A percentile compares a stretch with the other conserved stretches of the same genome.
These are phyloP conservation scores for Psephotus haematonotus DNA, from an alignment of 2,113 vertebrate genomes.

Conservation along the genomic window DNA sequence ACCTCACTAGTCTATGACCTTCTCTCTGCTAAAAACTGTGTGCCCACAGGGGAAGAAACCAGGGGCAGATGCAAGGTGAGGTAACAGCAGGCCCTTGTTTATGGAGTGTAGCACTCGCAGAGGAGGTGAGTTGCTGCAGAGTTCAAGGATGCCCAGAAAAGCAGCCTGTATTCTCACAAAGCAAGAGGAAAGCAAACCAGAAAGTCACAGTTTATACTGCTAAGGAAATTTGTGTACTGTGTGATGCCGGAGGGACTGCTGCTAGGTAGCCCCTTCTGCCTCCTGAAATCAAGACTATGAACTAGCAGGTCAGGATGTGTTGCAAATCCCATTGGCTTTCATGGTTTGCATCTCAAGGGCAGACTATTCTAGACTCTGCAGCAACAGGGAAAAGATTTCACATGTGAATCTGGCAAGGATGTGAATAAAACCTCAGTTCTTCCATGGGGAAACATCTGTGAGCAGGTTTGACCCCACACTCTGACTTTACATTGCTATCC, in stretches of 20 bases:
- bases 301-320: neutral
- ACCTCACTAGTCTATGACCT: neutral
- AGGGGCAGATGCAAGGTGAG: neutral
- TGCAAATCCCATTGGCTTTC: neutral
- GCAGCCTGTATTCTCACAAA: neutral
- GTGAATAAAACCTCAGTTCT: neutral
- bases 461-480: neutral
- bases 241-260: neutral
- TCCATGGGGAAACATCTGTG: neutral
- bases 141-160: neutral
- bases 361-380: neutral
- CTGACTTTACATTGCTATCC: neutral
- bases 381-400: neutral
- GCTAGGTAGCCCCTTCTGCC: neutral
- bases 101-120: neutral
- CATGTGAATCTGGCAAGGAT: neutral
- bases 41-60: neutral
- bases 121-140: neutral
- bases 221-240: neutral
- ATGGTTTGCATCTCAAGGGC: neutral
- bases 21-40: neutral
- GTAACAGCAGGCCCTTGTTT: neutral
- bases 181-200: neutral
- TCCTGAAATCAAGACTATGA: neutral
- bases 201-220: neutral